phyloP scores from a whole-genome alignment of 1,140 invertebrate genomes.

The Nasonia giraulti region DNA sequence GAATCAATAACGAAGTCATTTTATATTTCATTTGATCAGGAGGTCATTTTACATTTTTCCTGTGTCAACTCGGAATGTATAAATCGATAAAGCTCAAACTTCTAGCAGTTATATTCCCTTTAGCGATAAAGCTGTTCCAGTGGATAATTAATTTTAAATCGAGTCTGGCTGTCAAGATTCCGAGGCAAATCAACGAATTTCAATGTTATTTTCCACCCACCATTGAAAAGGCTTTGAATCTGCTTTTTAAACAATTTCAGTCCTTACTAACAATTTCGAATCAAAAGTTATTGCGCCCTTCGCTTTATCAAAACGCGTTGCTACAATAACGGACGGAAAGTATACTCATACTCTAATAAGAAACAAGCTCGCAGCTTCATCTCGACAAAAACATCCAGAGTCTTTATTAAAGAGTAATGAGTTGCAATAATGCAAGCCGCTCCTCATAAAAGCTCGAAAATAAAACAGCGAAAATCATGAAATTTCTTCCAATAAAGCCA shows the following conservation, averaged over 20 bases:
- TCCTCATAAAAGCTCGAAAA: too few species aligned
- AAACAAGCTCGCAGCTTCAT: neutral
- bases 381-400: neutral
- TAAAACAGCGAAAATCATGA: neutral
- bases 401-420: too few species aligned
- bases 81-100: neutral
- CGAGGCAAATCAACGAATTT: conserved; percentile 2
- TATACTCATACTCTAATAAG: neutral
- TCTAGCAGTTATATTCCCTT: neutral
- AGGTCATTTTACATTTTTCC: neutral
- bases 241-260: too few species aligned
- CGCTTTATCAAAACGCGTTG: neutral
- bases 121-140: neutral
- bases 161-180: conserved; percentile 9
- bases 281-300: neutral
- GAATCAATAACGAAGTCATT: neutral
- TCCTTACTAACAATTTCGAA: too few species aligned
- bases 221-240: too few species aligned
- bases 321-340: too few species aligned
- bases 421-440: too few species aligned
- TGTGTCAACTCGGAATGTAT: neutral
- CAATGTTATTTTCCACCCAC: neutral
- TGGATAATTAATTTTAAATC: conserved; percentile 6
- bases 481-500: neutral
- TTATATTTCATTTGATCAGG: too few species aligned